Evolutionary conservation across 2,113 vertebrate genomes (phyloP).

Genomic region (Varanus komodoensis): DNA sequence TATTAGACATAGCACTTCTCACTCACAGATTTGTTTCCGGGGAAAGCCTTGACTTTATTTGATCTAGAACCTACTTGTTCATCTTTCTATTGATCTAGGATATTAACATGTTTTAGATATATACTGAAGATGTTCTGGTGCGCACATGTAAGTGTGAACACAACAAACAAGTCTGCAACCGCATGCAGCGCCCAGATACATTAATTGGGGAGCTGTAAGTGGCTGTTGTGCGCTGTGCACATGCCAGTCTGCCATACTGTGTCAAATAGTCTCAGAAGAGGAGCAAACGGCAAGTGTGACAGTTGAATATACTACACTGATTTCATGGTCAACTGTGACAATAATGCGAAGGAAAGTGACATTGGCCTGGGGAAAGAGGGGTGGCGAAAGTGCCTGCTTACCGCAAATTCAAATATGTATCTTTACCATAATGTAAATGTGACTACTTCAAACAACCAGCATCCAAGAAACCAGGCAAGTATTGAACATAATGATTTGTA

Average conservation of each 20-base stretch:
- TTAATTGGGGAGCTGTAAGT: background rate
- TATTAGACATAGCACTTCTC: background rate
- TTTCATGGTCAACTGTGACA: background rate
- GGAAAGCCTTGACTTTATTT: no score
- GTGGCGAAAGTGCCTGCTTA: background rate
- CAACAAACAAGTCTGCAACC: background rate
- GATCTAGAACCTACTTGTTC: no score
- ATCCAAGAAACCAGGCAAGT: constrained; percentile 11
- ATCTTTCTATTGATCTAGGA: no score
- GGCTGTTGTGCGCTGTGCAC: background rate
- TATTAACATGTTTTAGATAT: no score
- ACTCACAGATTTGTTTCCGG: background rate
- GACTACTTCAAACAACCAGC: background rate
- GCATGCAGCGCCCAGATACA: background rate
- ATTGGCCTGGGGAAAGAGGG: no score
- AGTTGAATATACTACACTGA: background rate
- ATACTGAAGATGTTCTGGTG: background rate
- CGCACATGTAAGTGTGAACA: background rate
- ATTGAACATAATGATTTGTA: constrained; percentile 2
- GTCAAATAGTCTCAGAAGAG: no score
- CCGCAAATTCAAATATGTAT: background rate
- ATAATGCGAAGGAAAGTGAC: background rate
- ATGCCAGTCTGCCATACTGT: background rate
- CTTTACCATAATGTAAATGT: background rate
- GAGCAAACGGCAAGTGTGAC: background rate